Evolutionary conservation across 2,797 vertebrate species (phyloP), one percentile per base, ranked within the genome.

Genomic region (Hapalemur alaotrensis): DNA sequence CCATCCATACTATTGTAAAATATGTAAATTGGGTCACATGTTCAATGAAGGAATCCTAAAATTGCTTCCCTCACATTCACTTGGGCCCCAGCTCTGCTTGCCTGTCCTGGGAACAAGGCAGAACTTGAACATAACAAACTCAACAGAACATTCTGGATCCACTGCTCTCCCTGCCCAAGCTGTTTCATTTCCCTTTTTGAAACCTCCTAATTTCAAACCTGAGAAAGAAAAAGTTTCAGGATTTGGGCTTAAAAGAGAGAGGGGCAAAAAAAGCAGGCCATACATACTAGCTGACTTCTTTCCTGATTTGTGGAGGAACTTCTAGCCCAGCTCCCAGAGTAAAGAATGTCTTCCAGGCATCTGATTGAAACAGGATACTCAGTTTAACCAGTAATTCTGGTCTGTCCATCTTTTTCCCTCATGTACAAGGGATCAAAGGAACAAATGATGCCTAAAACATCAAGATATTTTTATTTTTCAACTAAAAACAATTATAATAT

Each of bases 331-430:
- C 50, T 81, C n/a, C 35, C 38, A 46, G 46, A 65, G 54, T 38
- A 72, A 93, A 91, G 50, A 91, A 81, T 59, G 43, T 28, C 95
- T 92, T 81, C 30, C 78, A 59, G 32, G 46, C 67, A 30, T 75
- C 65, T 61, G 59, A 93, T 38, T 41, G 94, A 95, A 98, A 95
- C 11, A 38, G 17, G 84, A 91, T 48, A 70, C 38, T 89, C 54
- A 32, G 88, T 35, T 86, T 38, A 93, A 95, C 92, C 96, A 95
- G 93, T 65, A 78, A 79, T 93, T 97, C 97, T 89, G 81, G 82
- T 94, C 95, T 97, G n/a, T 93, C 93, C 73, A 38, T 41, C 67
- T 91, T 35, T n/a, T 6, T 4, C n/a, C 25, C 32, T 83, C 38
- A 6, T 38, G 35, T 48, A 32, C 35, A 69, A 38, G 46, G 3